Percentiles rank a stretch among this genome's conserved stretches.
Evolutionary conservation across 1,140 invertebrate genomes (phyloP).

Genomic region (Antheraea mylitta): DNA sequence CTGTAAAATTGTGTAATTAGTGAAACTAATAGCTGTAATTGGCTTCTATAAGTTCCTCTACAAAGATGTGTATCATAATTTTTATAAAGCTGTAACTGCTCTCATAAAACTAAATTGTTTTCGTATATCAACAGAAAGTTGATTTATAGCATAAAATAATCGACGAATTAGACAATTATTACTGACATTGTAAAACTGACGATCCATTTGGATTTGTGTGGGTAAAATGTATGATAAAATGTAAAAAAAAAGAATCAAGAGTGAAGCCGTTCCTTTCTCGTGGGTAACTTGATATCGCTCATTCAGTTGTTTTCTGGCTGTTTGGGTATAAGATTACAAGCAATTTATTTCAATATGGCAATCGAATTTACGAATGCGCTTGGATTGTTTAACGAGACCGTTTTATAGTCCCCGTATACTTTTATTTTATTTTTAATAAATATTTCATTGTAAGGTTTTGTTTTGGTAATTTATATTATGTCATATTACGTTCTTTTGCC

Average conservation of each 20-base stretch:
- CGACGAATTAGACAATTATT: constrained; percentile 23
- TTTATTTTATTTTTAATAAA: constrained; percentile 44
- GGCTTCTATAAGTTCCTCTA: constrained; percentile 42
- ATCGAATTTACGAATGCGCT: constrained; percentile 69
- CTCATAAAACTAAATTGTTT: constrained; percentile 49
- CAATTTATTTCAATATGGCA: constrained; percentile 76
- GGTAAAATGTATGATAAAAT: constrained; percentile 56
- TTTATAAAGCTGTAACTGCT: constrained; percentile 40
- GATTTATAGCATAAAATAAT: constrained; percentile 47
- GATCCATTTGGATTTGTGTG: constrained; percentile 41
- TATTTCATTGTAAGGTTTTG: background rate
- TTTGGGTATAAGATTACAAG: constrained; percentile 77
- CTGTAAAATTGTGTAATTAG: constrained; percentile 70
- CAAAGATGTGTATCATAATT: constrained; percentile 47
- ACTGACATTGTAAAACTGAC: constrained; percentile 36
- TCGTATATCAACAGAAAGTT: constrained; percentile 35
- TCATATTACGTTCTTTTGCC: background rate
- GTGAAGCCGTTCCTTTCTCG: constrained; percentile 50
- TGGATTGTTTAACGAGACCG: constrained; percentile 51
- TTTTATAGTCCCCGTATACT: constrained; percentile 50
- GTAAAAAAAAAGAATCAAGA: constrained; percentile 53
- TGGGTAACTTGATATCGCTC: constrained; percentile 69
- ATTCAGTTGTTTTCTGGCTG: constrained; percentile 74
- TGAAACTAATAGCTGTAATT: constrained; percentile 69
- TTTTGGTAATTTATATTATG: constrained; percentile 1